Base-by-base conservation (phyloP, 2,888 invertebrate genomes). In the Chesias legatella region DNA sequence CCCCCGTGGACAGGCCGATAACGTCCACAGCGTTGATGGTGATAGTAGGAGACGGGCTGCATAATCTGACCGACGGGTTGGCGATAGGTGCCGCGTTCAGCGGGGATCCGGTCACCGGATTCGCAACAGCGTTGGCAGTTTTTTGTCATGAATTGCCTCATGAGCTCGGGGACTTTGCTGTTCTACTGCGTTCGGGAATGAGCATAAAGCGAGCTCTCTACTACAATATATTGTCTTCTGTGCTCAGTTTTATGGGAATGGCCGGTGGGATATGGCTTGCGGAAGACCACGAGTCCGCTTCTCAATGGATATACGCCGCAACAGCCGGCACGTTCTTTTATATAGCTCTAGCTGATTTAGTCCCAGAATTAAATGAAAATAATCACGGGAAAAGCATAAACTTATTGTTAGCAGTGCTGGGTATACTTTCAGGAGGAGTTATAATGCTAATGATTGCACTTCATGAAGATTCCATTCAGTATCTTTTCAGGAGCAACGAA, bases 281-380 rank as follows among this genome's bases (percentile, higher is more conserved):
- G 1, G 94, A 94, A 43, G 91, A 93, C 54, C 90, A 94, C 37
- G 89, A 90, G 36, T 89, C 91, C 6, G 91, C 92, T 38, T 92
- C 92, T 0, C 90, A 91, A 48, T 95, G 94, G 93, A 93, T 95
- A 42, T 95, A 94, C 72, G 92, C 94, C 1, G 91, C 91, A 6
- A 94, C 94, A 1, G 95, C 93, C 3, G 95, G 95, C 1, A 93
- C 94, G 37, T 95, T 95, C 71, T 85, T 95, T 8, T 95, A 95
- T 66, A 94, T 95, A 46, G 94, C 94, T 2, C 86, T 95, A 36
- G 94, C 94, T 0, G 94, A 94, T 78, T 89, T 95, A 84, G 92
- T 95, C 39, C 91, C 91, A 4, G 91, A 91, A 74, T 84, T 91
- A 69, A 89, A 89, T 63, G 78, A 79, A 48, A 88, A 88, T 61